Percentiles rank a stretch among this genome's conserved stretches.
Evolutionary conservation across 2,888 invertebrate genomes (phyloP).

Genomic region (Automeris io): DNA sequence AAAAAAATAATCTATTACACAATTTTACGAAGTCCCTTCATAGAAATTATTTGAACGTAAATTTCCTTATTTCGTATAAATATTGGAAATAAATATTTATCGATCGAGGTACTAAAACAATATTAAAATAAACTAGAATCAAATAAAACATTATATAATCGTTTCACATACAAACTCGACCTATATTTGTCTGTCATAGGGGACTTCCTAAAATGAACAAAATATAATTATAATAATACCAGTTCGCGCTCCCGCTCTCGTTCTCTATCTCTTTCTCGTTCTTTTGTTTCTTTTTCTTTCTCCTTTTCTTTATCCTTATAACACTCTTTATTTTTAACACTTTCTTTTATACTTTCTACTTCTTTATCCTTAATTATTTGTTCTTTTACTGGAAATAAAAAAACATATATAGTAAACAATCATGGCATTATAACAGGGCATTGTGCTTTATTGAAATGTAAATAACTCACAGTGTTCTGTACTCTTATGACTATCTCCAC

Average conservation of each 20-base stretch:
- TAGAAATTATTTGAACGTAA: too few relatives aligned
- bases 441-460: not conserved
- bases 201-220: too few relatives aligned
- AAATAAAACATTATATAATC: too few relatives aligned
- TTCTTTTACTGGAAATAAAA: conserved; percentile 58
- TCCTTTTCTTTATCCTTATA: conserved; percentile 45
- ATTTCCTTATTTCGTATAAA: too few relatives aligned
- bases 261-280: conserved; percentile 30
- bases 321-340: conserved; percentile 71
- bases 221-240: conserved; percentile 15
- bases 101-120: too few relatives aligned
- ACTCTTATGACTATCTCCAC: conserved; percentile 63
- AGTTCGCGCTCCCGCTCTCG: conserved; percentile 55
- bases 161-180: too few relatives aligned
- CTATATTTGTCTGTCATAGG: too few relatives aligned
- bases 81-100: too few relatives aligned
- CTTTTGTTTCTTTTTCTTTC: conserved; percentile 39
- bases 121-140: too few relatives aligned
- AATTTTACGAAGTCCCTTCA: too few relatives aligned
- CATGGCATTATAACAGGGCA: not conserved
- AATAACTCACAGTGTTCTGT: conserved; percentile 61
- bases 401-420: conserved; percentile 6
- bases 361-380: conserved; percentile 59
- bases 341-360: conserved; percentile 68
- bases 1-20: too few relatives aligned